Evolutionary conservation across 2,113 vertebrate species (phyloP).

Genomic region (Chloebia gouldiae): DNA sequence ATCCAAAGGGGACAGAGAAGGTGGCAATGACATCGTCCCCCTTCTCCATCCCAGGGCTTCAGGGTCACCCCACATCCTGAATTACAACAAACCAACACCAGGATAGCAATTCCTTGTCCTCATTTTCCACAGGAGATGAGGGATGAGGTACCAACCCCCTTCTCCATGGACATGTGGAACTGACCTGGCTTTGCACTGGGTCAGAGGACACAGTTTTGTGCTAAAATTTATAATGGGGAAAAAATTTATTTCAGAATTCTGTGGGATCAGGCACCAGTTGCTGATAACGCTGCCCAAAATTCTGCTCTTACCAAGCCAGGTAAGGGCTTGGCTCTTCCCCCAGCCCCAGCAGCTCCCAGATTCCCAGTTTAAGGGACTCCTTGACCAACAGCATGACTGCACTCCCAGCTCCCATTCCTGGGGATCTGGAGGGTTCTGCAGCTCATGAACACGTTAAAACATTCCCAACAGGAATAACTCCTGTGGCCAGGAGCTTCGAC

Average conservation of each 20-base stretch:
- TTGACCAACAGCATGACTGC: neutral
- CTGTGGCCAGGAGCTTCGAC: neutral
- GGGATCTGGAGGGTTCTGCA: neutral
- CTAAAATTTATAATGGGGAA: neutral
- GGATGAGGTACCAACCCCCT: fast-evolving
- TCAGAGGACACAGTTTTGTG: neutral
- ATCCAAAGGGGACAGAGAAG: neutral
- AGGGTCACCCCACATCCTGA: fast-evolving
- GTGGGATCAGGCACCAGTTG: neutral
- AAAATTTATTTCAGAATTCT: fast-evolving
- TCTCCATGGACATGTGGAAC: fast-evolving
- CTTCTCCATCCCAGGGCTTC: neutral
- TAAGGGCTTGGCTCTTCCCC: neutral
- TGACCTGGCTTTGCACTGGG: fast-evolving
- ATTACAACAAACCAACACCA: neutral
- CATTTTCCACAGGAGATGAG: neutral
- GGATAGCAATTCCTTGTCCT: neutral
- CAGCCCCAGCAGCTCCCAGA: neutral
- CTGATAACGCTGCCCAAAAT: neutral
- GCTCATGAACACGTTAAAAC: fast-evolving
- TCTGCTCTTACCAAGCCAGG: neutral
- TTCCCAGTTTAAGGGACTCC: neutral
- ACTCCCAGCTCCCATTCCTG: neutral
- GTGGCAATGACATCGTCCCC: neutral
- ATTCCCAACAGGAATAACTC: fast-evolving